These are phyloP conservation scores for Melanotus villosus DNA, from an alignment of 2,888 invertebrate species.

Conservation along the genomic window DNA sequence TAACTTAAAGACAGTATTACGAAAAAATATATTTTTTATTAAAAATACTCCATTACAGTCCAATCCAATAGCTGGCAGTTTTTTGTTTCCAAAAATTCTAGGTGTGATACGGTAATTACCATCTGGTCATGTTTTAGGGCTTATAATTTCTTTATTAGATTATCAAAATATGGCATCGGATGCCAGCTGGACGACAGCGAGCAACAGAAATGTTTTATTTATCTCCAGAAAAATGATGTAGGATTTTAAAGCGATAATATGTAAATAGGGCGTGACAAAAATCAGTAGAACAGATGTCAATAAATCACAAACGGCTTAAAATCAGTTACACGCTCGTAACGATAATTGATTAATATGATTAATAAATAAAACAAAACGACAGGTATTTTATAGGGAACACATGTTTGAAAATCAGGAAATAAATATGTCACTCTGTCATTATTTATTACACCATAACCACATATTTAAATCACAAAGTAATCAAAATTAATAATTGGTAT, in stretches of 20 bases:
- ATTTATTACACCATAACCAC: conserved; percentile 10
- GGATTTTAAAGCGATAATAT: not conserved
- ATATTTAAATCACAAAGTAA: not conserved
- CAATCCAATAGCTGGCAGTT: too few species aligned
- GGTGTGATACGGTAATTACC: too few species aligned
- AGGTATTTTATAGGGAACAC: conserved; percentile 4
- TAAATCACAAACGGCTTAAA: conserved; percentile 15
- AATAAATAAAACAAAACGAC: conserved; percentile 21
- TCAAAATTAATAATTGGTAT: conserved; percentile 24
- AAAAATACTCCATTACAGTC: too few species aligned
- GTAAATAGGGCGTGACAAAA: not conserved
- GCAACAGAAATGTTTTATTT: too few species aligned
- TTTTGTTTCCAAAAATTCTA: too few species aligned
- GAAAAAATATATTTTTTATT: too few species aligned
- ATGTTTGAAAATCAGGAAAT: conserved; percentile 16
- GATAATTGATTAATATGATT: conserved; percentile 23
- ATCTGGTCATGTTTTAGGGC: too few species aligned
- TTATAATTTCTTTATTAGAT: too few species aligned
- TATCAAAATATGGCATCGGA: too few species aligned
- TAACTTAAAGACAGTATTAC: too few species aligned
- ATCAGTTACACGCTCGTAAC: conserved; percentile 2
- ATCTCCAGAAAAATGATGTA: too few species aligned
- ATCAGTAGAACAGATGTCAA: not conserved
- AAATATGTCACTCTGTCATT: conserved; percentile 17
- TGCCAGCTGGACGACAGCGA: too few species aligned